Base-by-base conservation (phyloP, 2,113 vertebrate genomes). In the Coryphaenoides rupestris region DNA sequence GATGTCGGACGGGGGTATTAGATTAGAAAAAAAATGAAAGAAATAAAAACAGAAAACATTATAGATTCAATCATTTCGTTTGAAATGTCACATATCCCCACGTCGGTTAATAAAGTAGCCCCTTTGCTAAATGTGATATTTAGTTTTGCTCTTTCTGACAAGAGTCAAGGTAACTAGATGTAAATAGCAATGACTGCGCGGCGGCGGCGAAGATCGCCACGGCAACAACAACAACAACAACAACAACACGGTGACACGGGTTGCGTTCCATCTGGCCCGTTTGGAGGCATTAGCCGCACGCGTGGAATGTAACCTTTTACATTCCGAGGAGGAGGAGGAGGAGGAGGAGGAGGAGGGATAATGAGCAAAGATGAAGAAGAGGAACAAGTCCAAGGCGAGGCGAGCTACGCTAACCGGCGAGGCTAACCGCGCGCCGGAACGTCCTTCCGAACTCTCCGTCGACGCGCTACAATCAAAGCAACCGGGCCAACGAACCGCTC, bases 31-130 rank as follows among this genome's bases (percentile, higher is more conserved):
- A 58, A 64, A 68, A 60, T 49, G 78, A 75, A 69, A 5, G 33
- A 26, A 58, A 80, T 70, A 68, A 82, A 79, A 80, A 87, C 77
- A 83, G 84, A 84, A 79, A 86, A 75, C 73, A 53, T 82, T 89
- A 89, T 87, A 85, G 86, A 89, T 89, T 84, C 80, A 87, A 87
- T 89, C 79, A 89, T 88, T 88, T 88, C 76, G 86, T 89, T 84
- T 89, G 75, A 90, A 91, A 90, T 91, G 90, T 88, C 89, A 90
- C 83, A 81, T 82, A 83, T 82, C 88, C 86, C 84, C 81, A 86
- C 70, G 79, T 76, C 78, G 84, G 66, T 79, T 87, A 87, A 89
- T 88, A 70, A 75, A 78, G 76, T 87, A 87, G 78, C 66, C 78
- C 71, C 73, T n/a, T n/a, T n/a, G 77, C 74, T 90, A 89, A 89